Conservation (phyloP, 2,888 invertebrate species). For the Diadegma fenestrale region DNA sequence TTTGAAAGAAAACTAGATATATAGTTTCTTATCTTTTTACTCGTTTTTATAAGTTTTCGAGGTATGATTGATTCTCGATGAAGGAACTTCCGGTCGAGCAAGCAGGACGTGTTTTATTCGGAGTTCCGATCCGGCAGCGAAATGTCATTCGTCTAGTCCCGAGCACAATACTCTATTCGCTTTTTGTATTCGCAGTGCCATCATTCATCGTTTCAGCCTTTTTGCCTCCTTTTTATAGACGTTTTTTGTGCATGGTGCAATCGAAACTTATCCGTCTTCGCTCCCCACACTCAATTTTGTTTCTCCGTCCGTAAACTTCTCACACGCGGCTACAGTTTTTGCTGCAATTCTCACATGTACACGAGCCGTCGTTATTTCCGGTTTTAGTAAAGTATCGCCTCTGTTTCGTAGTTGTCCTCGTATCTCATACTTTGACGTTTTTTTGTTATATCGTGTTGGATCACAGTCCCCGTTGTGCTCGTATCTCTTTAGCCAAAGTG, state of each 20-base stretch:
- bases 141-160: constrained; percentile 25
- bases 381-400: constrained; percentile 52
- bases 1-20: neutral
- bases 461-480: constrained; percentile 20
- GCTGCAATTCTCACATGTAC: neutral
- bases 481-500: constrained; percentile 55
- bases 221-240: neutral
- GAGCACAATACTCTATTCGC: constrained; percentile 35
- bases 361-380: constrained; percentile 14
- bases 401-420: constrained; percentile 21
- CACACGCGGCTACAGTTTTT: constrained; percentile 25
- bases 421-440: constrained; percentile 23
- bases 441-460: constrained; percentile 1
- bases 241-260: neutral
- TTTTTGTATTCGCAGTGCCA: neutral
- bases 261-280: constrained; percentile 53
- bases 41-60: constrained; percentile 25
- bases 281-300: constrained; percentile 16
- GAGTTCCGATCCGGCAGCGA: constrained; percentile 46
- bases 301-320: constrained; percentile 17
- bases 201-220: neutral
- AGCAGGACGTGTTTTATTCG: constrained; percentile 40
- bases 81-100: constrained; percentile 52
- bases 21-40: neutral
- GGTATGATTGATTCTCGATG: constrained; percentile 41